Evolutionary conservation across 2,797 vertebrate genomes (phyloP), one percentile per base, ranked within the genome.

Genomic region (Tangara arthus): DNA sequence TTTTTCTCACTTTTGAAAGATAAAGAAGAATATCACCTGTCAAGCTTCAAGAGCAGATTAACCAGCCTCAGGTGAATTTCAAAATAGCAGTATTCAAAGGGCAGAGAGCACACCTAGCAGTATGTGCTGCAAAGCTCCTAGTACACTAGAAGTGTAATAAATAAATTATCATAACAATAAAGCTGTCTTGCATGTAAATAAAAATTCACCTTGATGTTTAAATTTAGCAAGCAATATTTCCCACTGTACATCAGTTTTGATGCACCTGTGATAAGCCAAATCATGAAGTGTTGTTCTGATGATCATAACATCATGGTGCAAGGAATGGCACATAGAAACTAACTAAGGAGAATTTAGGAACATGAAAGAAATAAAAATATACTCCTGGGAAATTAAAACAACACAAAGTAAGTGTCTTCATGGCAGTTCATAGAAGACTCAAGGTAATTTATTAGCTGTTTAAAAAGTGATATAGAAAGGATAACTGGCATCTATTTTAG

Each of bases 161-260:
- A 94, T 93, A 95, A 93, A 94, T 80, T 28, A 91, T 90, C 73
- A 86, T 80, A 93, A 94, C 21, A 93, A 91, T 78, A 90, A 93
- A 86, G 44, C 82, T 88, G 61, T 81, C 72, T 81, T 78, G 55
- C 41, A 82, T 72, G 57, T 50, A 92, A 80, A 86, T 63, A 92
- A 79, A 50, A 41, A 11, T 37, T 91, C 7, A 4, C 71, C 65
- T 95, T 92, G 55, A 91, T 91, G 79, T 83, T 88, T 88, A 91
- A 85, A 94, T 91, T 91, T 89, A 93, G 82, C 34, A 87, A 78
- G 47, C 11, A 22, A 8, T 57, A 27, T 47, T 81, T 91, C 53
- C 39, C 61, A 61, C 71, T 65, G 39, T 44, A 39, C 19, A 80
- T 55, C 26, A 59, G 26, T 53, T 92, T 85, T 57, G 32, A 85